A percentile compares a stretch with the other conserved stretches of the same genome.
These are phyloP conservation scores for Sylvicola cinctus DNA, from an alignment of 2,888 invertebrate genomes.

Conservation along the genomic window DNA sequence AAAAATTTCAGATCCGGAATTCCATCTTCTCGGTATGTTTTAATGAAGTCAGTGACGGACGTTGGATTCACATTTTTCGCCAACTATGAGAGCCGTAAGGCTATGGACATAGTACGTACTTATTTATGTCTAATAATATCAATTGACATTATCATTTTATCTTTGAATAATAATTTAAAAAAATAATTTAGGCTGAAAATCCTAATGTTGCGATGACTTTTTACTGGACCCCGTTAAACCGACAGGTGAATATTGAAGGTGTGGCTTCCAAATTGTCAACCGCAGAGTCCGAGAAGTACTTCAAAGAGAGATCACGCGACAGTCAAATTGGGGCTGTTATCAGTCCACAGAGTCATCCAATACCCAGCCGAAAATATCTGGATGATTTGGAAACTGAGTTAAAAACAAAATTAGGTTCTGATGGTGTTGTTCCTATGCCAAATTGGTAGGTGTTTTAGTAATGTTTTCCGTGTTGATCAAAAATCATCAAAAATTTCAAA, in stretches of 20 bases:
- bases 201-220: constrained; percentile 77
- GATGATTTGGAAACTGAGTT: constrained; percentile 45
- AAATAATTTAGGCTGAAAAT: constrained; percentile 46
- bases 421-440: constrained; percentile 55
- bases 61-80: constrained; percentile 91
- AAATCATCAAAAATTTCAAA: too few relatives aligned
- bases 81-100: constrained; percentile 85
- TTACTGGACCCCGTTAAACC: constrained; percentile 72
- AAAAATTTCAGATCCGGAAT: constrained; percentile 43
- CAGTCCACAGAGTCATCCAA: constrained; percentile 60
- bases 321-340: constrained; percentile 57
- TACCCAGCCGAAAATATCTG: constrained; percentile 50
- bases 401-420: constrained; percentile 39
- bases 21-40: constrained; percentile 80
- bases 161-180: too few relatives aligned
- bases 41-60: constrained; percentile 69
- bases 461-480: too few relatives aligned
- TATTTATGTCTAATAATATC: too few relatives aligned
- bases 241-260: constrained; percentile 83
- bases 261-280: constrained; percentile 49
- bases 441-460: constrained; percentile 36
- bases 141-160: background rate
- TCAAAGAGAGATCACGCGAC: constrained; percentile 58
- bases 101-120: constrained; percentile 55
- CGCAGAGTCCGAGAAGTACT: constrained; percentile 64